A percentile compares a stretch with the other conserved stretches of the same genome.
Evolutionary conservation across 23 tunicate species (phyloP).

Genomic region (Halocynthia aurantium): DNA sequence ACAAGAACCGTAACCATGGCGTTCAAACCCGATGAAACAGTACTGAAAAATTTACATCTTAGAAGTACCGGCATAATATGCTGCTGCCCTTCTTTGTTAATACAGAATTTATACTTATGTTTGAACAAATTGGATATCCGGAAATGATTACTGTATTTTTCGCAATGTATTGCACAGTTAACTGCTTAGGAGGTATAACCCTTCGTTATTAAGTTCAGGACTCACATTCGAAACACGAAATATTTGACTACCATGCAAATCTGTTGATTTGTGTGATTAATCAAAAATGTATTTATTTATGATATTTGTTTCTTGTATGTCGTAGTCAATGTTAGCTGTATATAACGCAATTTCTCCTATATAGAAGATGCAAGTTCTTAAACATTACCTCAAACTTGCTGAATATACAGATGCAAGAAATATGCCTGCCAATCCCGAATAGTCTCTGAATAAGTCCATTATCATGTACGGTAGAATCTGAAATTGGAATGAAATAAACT

Average conservation of each 20-base stretch:
- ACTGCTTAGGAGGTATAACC: neutral
- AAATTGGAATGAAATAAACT: neutral
- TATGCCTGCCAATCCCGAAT: constrained; percentile 61
- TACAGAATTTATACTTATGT: too few relatives aligned
- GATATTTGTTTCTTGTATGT: neutral
- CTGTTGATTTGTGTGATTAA: neutral
- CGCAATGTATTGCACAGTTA: neutral
- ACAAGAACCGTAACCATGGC: constrained; percentile 45
- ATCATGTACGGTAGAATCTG: constrained; percentile 50
- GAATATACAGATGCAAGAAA: constrained; percentile 59
- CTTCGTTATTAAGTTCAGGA: neutral
- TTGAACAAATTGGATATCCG: too few relatives aligned
- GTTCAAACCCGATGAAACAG: constrained; percentile 57
- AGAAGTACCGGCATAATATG: neutral
- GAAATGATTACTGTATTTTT: too few relatives aligned
- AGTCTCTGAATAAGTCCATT: constrained; percentile 30
- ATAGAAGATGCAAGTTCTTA: neutral
- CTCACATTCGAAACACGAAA: neutral
- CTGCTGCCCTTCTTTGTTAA: too few relatives aligned
- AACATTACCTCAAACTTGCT: constrained; percentile 51
- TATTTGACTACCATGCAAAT: too few relatives aligned
- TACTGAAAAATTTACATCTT: constrained; percentile 21
- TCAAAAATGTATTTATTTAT: neutral
- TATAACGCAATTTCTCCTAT: neutral
- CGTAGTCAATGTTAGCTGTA: neutral